Evolutionary conservation across 2,888 invertebrate species (phyloP).

Genomic region (Atethmia centrago): DNA sequence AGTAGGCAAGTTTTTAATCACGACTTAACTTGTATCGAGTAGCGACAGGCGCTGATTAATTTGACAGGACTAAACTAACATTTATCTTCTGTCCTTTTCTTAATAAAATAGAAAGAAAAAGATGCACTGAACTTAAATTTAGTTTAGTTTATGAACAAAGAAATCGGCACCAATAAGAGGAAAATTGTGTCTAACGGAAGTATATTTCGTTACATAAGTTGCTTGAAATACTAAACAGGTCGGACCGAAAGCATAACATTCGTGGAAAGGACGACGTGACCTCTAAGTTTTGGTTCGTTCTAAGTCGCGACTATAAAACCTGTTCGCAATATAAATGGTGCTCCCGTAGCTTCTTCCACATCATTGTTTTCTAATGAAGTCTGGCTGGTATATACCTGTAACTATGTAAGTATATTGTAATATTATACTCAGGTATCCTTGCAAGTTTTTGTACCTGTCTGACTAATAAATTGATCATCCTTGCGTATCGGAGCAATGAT

Average conservation of each 20-base stretch:
- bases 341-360: conserved; percentile 73
- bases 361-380: conserved; percentile 62
- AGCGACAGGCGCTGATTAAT: no score
- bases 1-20: no score
- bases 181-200: not conserved
- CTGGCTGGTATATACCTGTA: conserved; percentile 15
- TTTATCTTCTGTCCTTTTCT: no score
- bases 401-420: conserved; percentile 2
- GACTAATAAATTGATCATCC: conserved; percentile 49
- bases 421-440: conserved; percentile 14
- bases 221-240: conserved; percentile 33
- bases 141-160: no score
- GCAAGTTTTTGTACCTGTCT: conserved; percentile 47
- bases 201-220: conserved; percentile 11
- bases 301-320: conserved; percentile 78
- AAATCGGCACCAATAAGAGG: no score
- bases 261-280: conserved; percentile 66
- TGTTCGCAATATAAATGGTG: conserved; percentile 76
- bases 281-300: conserved; percentile 72
- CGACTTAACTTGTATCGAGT: no score
- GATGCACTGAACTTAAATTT: no score
- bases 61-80: no score
- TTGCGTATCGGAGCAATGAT: conserved; percentile 50
- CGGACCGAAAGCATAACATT: conserved; percentile 42
- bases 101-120: no score